Conservation (phyloP, 2,888 invertebrate species). For the Sepioteuthis lessoniana region DNA sequence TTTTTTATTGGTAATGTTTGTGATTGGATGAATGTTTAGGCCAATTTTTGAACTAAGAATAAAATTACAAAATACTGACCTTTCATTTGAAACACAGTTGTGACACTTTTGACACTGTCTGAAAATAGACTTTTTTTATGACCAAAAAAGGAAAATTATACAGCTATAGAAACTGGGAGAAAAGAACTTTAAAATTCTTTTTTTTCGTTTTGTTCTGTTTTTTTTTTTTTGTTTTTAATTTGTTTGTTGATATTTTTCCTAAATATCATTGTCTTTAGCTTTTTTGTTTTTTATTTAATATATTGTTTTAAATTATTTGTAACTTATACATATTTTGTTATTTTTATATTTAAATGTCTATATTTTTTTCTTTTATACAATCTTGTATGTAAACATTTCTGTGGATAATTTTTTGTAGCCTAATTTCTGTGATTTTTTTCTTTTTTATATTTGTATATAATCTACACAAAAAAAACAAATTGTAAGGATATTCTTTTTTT, state of each 20-base stretch:
- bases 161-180: neutral
- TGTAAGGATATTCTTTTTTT: neutral
- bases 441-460: neutral
- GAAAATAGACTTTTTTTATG: neutral
- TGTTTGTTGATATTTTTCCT: neutral
- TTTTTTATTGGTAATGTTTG: neutral
- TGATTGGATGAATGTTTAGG: neutral
- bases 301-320: neutral
- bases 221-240: neutral
- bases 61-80: neutral
- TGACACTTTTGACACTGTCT: neutral
- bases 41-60: neutral
- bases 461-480: neutral
- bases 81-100: neutral
- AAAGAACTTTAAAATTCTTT: neutral
- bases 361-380: neutral
- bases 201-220: neutral
- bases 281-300: neutral
- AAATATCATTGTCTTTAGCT: neutral
- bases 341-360: conserved; percentile 14
- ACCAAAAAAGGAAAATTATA: neutral
- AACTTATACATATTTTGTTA: neutral
- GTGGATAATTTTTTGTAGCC: neutral
- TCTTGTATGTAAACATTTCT: neutral
- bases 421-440: neutral